Evolutionary conservation across 1,140 invertebrate species (phyloP).

Genomic region (Octopus sinensis): DNA sequence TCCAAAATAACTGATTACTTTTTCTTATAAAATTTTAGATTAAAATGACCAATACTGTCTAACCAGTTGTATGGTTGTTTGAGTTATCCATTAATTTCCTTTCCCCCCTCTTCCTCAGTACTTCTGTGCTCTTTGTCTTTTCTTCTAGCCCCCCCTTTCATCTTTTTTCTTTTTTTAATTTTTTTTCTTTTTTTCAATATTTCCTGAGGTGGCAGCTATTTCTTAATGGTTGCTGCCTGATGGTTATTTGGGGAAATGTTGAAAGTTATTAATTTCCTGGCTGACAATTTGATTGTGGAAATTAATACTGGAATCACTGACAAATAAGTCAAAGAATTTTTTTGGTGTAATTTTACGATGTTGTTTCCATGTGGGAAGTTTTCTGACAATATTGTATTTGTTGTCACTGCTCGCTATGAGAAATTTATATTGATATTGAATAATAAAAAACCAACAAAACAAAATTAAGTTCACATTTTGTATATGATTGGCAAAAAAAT

Average conservation of each 20-base stretch:
- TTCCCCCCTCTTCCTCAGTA: background rate
- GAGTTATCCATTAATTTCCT: background rate
- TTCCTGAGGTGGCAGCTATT: background rate
- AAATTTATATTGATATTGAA: slow-evolving; percentile 12
- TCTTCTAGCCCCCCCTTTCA: too few relatives aligned
- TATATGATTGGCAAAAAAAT: slow-evolving; percentile 9
- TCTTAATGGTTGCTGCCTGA: background rate
- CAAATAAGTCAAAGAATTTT: slow-evolving; percentile 9
- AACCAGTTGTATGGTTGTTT: slow-evolving; percentile 12
- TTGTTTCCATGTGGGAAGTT: slow-evolving; percentile 12
- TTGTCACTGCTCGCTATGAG: slow-evolving; percentile 10
- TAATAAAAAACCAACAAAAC: background rate
- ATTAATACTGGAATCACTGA: slow-evolving; percentile 7
- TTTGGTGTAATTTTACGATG: slow-evolving; percentile 4
- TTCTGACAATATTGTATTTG: slow-evolving; percentile 11
- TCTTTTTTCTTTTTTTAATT: too few relatives aligned
- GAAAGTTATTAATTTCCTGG: slow-evolving; percentile 11
- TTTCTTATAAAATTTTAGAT: slow-evolving; percentile 11
- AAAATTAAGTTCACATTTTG: slow-evolving; percentile 11
- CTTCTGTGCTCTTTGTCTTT: background rate
- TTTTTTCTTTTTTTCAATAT: background rate
- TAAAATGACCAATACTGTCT: slow-evolving; percentile 12
- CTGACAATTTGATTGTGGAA: slow-evolving; percentile 8
- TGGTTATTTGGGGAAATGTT: slow-evolving; percentile 8
- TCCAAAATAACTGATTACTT: background rate